These are phyloP conservation scores for Nansenia antarctica DNA, from an alignment of 2,113 vertebrate genomes.

Conservation along the genomic window DNA sequence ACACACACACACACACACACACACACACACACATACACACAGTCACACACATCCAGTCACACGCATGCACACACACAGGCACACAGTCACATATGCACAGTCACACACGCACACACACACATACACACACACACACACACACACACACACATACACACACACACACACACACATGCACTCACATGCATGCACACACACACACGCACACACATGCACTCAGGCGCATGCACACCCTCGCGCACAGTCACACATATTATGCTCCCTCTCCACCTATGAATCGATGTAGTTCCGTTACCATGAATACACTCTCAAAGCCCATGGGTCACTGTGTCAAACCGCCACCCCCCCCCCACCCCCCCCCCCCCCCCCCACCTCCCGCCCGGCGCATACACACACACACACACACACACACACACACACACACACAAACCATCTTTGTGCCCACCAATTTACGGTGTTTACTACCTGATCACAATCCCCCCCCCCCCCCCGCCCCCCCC, in stretches of 20 bases:
- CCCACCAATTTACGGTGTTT: neutral
- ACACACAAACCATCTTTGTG: neutral
- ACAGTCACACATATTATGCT: neutral
- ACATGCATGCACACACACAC: neutral
- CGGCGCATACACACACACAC: neutral
- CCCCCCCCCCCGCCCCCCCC: neutral
- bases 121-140: neutral
- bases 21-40: neutral
- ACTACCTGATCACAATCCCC: neutral
- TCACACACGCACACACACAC: neutral
- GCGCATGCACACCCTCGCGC: too few species aligned
- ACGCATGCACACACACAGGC: neutral
- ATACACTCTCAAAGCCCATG: constrained; percentile 6
- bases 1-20: neutral
- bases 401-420: neutral
- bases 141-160: neutral
- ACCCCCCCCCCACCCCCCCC: too few species aligned
- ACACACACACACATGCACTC: neutral
- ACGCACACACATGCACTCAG: neutral
- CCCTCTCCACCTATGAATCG: neutral
- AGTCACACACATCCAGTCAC: neutral
- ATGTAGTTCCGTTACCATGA: constrained; percentile 2
- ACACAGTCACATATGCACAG: neutral
- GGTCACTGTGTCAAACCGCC: neutral
- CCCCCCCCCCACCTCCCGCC: too few species aligned